Percentiles rank a stretch among this genome's conserved stretches.
Evolutionary conservation across 2,113 vertebrate species (phyloP).

Genomic region (Perca flavescens): DNA sequence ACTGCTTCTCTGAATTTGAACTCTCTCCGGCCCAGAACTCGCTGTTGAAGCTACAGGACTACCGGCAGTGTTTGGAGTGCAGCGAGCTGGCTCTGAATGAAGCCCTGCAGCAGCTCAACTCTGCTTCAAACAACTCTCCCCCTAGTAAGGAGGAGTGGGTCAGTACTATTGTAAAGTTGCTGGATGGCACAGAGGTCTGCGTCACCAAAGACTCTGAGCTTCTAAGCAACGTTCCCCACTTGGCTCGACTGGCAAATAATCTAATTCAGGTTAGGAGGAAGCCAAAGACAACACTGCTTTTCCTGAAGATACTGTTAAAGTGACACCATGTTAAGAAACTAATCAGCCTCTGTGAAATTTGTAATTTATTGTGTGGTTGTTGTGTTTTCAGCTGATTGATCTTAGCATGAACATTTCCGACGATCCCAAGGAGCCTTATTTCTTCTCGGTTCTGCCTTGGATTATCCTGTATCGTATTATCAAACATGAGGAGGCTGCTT

Average conservation of each 20-base stretch:
- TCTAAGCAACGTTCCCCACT: conserved; percentile 82
- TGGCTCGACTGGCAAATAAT: conserved; percentile 91
- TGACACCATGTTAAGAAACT: neutral
- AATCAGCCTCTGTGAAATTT: neutral
- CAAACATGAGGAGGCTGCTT: conserved; percentile 93
- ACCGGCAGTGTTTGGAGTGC: conserved; percentile 91
- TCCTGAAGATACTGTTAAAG: neutral
- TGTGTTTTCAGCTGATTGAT: conserved; percentile 89
- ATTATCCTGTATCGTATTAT: conserved; percentile 93
- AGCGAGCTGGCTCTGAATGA: conserved; percentile 95
- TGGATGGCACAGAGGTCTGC: conserved; percentile 90
- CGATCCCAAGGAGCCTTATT: conserved; percentile 92
- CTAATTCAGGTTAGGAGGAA: conserved; percentile 91
- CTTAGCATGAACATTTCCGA: conserved; percentile 94
- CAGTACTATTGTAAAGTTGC: conserved; percentile 89
- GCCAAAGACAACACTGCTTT: neutral
- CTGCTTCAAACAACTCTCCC: conserved; percentile 77
- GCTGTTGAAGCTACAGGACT: conserved; percentile 91
- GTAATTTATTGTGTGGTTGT: neutral
- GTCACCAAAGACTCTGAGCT: conserved; percentile 85
- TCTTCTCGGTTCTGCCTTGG: conserved; percentile 96
- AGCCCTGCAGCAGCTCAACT: conserved; percentile 93
- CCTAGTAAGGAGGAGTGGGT: conserved; percentile 96
- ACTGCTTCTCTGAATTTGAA: neutral
- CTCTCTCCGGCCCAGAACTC: conserved; percentile 86